Evolutionary conservation across 2,888 invertebrate genomes (phyloP).

Genomic region (Nipponacmea schrenckii): DNA sequence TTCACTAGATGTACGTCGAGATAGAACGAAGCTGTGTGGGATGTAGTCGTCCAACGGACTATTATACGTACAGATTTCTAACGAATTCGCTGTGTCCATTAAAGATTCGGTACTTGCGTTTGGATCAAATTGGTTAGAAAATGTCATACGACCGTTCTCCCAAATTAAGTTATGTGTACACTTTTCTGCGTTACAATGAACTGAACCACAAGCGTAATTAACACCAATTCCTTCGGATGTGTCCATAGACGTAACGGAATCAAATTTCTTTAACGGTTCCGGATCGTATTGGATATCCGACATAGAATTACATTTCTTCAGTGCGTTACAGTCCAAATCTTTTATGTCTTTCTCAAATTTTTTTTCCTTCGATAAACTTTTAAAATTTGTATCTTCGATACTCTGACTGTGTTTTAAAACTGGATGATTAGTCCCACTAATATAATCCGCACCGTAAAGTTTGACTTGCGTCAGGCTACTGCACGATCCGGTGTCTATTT

Average conservation of each 20-base stretch:
- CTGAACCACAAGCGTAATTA: neutral
- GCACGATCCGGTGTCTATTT: too few relatives aligned
- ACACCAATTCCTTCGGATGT: neutral
- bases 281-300: neutral
- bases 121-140: neutral
- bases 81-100: neutral
- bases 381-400: neutral
- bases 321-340: neutral
- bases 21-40: neutral
- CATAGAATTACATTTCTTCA: neutral
- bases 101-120: neutral
- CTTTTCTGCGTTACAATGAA: conserved; percentile 1
- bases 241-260: neutral
- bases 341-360: neutral
- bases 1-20: neutral
- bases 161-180: neutral
- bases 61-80: neutral
- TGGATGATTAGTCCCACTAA: too few relatives aligned
- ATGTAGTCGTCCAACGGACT: neutral
- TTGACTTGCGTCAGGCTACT: too few relatives aligned
- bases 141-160: neutral
- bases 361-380: neutral
- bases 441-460: too few relatives aligned
- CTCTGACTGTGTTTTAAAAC: neutral
- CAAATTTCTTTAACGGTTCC: neutral